These are phyloP conservation scores for Phylloscopus trochilus DNA, from an alignment of 2,113 vertebrate genomes.

Conservation along the genomic window DNA sequence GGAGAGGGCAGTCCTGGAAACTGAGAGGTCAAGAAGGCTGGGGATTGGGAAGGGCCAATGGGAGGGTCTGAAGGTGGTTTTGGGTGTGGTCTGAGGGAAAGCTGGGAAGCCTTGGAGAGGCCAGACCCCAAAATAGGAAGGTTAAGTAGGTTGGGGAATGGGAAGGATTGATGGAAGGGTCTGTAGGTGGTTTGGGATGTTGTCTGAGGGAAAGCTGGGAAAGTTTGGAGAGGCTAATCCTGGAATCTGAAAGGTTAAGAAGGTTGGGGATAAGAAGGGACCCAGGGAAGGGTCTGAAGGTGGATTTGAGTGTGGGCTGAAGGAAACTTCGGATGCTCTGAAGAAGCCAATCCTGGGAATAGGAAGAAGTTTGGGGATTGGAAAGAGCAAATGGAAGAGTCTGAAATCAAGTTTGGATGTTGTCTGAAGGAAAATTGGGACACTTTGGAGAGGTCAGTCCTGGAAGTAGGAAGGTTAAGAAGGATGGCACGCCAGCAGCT, in stretches of 20 bases:
- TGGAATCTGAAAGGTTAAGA: background rate
- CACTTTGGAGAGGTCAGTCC: background rate
- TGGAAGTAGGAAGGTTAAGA: background rate
- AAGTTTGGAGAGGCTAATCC: background rate
- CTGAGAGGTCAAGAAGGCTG: rapidly evolving
- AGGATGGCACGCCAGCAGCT: background rate
- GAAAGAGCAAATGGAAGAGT: background rate
- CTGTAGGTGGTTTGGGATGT: no score
- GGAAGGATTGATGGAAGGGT: no score
- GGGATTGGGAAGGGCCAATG: no score
- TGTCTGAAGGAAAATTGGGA: background rate
- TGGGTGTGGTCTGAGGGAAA: background rate
- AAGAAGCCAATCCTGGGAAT: background rate
- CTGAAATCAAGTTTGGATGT: background rate
- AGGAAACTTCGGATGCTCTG: background rate
- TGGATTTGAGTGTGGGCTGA: background rate
- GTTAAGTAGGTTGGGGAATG: background rate
- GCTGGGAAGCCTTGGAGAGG: rapidly evolving
- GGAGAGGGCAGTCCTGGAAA: background rate
- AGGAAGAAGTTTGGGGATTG: background rate
- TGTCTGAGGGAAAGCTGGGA: background rate
- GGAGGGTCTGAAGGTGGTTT: background rate
- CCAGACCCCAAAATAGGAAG: background rate
- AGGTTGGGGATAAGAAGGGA: background rate
- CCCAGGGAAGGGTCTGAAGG: background rate